Evolutionary conservation across 2,113 vertebrate species (phyloP).

Genomic region (Pelvicachromis taeniatus): DNA sequence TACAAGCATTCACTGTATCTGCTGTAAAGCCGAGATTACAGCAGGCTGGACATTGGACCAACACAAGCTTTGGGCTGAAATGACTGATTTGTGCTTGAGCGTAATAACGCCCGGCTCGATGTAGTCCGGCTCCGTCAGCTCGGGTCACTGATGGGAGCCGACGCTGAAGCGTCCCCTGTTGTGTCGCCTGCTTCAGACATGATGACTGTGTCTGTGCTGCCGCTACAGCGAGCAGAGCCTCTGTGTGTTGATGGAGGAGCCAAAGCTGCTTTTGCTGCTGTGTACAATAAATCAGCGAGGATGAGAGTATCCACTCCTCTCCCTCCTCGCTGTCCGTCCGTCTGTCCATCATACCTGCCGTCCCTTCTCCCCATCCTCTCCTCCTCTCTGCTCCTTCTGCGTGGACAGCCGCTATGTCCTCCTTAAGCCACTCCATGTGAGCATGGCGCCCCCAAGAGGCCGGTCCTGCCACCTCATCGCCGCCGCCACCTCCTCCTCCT

Average conservation of each 20-base stretch:
- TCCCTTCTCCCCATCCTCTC: neutral
- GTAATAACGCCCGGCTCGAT: neutral
- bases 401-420: neutral
- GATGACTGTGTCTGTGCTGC: neutral
- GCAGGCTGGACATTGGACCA: neutral
- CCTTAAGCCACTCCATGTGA: neutral
- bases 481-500: neutral
- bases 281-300: neutral
- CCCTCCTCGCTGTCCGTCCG: neutral
- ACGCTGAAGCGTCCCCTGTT: neutral
- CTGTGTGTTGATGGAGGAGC: neutral
- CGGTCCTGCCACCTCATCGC: neutral
- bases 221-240: neutral
- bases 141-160: neutral
- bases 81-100: neutral
- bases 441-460: constrained; percentile 61
- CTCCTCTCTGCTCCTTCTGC: neutral
- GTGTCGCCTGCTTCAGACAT: neutral
- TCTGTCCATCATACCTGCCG: constrained; percentile 21
- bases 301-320: neutral
- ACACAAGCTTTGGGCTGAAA: neutral
- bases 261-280: neutral
- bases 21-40: neutral
- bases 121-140: neutral
- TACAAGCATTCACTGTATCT: neutral